phyloP scores from a whole-genome alignment of 2,888 invertebrate species.

The Mythimna albipuncta region DNA sequence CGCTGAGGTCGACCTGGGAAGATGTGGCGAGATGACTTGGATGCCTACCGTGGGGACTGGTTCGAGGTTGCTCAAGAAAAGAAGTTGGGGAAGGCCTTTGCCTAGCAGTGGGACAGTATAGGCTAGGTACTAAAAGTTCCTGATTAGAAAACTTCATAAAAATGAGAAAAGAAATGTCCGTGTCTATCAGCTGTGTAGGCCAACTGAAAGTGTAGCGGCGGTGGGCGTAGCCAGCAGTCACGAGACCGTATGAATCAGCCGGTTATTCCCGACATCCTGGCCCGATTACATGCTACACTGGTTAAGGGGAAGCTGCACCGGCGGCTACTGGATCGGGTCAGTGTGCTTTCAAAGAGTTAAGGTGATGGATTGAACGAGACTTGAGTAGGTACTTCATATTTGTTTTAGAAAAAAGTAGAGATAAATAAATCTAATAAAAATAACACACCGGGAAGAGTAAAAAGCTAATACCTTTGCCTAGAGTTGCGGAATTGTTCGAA shows the following conservation, averaged over 20 bases:
- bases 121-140: too few species aligned
- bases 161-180: constrained; percentile 29
- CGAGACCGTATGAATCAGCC: constrained; percentile 81
- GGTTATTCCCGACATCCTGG: constrained; percentile 88
- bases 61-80: too few species aligned
- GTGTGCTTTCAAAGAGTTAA: background rate
- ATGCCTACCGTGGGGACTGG: too few species aligned
- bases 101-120: too few species aligned
- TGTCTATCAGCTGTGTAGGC: constrained; percentile 66
- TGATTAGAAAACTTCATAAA: background rate
- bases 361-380: background rate
- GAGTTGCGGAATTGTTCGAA: too few species aligned
- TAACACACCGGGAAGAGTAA: too few species aligned
- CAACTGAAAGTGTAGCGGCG: constrained; percentile 59
- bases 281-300: constrained; percentile 78
- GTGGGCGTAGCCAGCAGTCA: constrained; percentile 71
- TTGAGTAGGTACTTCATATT: too few species aligned
- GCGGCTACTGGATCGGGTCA: constrained; percentile 30
- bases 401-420: background rate
- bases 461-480: too few species aligned
- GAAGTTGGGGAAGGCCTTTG: too few species aligned
- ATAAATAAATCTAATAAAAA: background rate
- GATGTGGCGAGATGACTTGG: too few species aligned
- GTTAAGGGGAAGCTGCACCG: constrained; percentile 76
- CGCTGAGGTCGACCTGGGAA: too few species aligned